Conservation (phyloP, 2,797 vertebrate species). For the Labroides dimidiatus region DNA sequence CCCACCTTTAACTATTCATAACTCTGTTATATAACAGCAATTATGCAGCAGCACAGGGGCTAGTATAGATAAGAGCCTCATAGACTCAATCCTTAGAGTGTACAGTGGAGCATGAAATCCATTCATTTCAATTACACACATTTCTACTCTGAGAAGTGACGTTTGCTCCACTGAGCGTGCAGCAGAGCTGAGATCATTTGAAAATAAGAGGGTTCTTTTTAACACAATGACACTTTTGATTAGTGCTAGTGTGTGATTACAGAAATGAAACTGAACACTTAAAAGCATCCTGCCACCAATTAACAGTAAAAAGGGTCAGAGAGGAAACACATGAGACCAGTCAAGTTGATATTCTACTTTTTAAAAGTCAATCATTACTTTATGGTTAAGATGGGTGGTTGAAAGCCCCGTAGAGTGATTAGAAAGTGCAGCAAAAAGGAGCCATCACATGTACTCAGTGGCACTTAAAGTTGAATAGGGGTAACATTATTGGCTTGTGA, state of each 20-base stretch:
- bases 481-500: too few species aligned
- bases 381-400: background rate
- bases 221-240: conserved; percentile 24
- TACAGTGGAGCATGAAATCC: conserved; percentile 62
- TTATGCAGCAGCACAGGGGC: conserved; percentile 52
- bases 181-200: conserved; percentile 46
- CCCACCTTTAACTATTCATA: conserved; percentile 75
- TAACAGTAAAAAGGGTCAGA: conserved; percentile 13
- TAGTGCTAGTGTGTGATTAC: conserved; percentile 7
- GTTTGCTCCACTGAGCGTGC: conserved; percentile 45
- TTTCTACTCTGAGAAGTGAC: conserved; percentile 46
- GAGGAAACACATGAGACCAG: background rate
- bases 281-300: conserved; percentile 9
- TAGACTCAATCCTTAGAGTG: conserved; percentile 43
- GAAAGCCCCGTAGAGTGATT: too few species aligned
- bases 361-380: conserved; percentile 54
- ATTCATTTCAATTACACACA: conserved; percentile 59
- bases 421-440: too few species aligned
- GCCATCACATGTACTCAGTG: too few species aligned
- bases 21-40: conserved; percentile 66
- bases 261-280: background rate
- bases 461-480: too few species aligned
- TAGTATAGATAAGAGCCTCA: conserved; percentile 42
- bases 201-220: conserved; percentile 26
- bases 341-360: conserved; percentile 54